A percentile compares a stretch with the other conserved stretches of the same genome.
Conservation (phyloP, 1,140 invertebrate species). For the Drosophila mayri region DNA sequence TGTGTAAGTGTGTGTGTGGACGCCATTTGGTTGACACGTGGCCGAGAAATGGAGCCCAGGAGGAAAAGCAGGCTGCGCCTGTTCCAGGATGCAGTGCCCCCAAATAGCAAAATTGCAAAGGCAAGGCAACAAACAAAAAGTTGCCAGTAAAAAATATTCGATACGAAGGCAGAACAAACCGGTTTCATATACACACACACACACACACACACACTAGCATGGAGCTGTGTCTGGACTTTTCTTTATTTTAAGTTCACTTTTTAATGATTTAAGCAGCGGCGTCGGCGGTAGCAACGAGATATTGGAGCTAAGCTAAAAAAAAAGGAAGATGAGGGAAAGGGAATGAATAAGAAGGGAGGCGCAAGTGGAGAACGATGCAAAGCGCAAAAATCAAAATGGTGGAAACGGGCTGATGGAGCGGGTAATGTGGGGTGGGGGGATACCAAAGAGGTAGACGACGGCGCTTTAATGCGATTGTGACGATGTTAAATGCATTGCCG, state of each 20-base stretch:
- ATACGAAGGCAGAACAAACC: slow-evolving; percentile 60
- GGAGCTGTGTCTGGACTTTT: slow-evolving; percentile 79
- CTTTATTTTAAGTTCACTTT: slow-evolving; percentile 82
- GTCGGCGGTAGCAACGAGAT: slow-evolving; percentile 34
- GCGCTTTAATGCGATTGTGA: slow-evolving; percentile 77
- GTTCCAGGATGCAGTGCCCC: slow-evolving; percentile 18
- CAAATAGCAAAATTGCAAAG: slow-evolving; percentile 13
- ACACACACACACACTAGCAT: slow-evolving; percentile 11
- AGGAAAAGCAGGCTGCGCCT: slow-evolving; percentile 35
- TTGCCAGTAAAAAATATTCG: slow-evolving; percentile 21
- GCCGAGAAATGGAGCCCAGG: slow-evolving; percentile 68
- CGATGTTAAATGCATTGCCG: slow-evolving; percentile 77
- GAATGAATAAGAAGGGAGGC: slow-evolving; percentile 17
- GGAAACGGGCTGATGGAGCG: slow-evolving; percentile 41
- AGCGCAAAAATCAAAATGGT: slow-evolving; percentile 82
- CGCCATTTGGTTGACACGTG: slow-evolving; percentile 79
- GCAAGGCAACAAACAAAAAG: slow-evolving; percentile 72
- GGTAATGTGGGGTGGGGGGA: slow-evolving; percentile 1
- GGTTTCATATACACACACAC: slow-evolving; percentile 57
- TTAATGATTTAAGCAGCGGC: slow-evolving; percentile 74
- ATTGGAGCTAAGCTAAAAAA: slow-evolving; percentile 26
- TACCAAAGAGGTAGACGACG: slow-evolving; percentile 44
- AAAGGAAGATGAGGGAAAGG: slow-evolving; percentile 13
- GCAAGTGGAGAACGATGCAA: slow-evolving; percentile 37
- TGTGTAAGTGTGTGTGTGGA: slow-evolving; percentile 50